These are phyloP conservation scores for Semnopithecus entellus DNA, from an alignment of 2,113 vertebrate species.

Conservation along the genomic window DNA sequence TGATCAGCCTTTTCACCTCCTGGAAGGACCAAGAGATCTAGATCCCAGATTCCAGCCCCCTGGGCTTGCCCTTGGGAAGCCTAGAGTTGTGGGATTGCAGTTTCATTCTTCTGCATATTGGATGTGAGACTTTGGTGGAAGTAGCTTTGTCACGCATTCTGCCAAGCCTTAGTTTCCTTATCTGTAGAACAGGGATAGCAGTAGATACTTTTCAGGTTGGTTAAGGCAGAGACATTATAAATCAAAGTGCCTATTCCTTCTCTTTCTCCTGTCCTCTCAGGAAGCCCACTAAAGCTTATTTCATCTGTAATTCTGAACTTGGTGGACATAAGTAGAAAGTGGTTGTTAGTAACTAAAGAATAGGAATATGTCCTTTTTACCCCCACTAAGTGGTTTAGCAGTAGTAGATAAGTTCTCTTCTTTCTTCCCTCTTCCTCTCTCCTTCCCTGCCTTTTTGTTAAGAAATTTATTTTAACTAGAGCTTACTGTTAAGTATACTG, in stretches of 20 bases:
- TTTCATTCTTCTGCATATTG: neutral
- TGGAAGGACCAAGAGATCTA: neutral
- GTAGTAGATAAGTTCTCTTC: neutral
- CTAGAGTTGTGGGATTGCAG: neutral
- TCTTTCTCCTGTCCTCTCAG: neutral
- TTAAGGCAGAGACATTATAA: neutral
- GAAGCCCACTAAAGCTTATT: neutral
- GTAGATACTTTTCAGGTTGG: neutral
- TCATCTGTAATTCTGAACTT: neutral
- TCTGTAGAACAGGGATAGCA: neutral
- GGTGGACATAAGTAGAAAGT: neutral
- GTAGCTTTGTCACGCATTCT: neutral
- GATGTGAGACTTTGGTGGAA: neutral
- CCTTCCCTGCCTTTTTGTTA: neutral
- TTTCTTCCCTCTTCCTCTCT: no score
- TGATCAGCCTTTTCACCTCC: neutral
- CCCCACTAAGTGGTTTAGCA: neutral
- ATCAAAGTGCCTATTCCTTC: neutral
- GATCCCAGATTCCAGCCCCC: neutral
- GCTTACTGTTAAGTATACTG: neutral
- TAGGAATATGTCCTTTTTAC: neutral
- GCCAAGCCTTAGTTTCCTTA: neutral
- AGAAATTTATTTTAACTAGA: neutral
- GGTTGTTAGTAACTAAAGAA: neutral
- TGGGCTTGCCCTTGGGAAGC: neutral